phyloP scores from a whole-genome alignment of 1,140 invertebrate species.

The Caenorhabditis tropicalis region DNA sequence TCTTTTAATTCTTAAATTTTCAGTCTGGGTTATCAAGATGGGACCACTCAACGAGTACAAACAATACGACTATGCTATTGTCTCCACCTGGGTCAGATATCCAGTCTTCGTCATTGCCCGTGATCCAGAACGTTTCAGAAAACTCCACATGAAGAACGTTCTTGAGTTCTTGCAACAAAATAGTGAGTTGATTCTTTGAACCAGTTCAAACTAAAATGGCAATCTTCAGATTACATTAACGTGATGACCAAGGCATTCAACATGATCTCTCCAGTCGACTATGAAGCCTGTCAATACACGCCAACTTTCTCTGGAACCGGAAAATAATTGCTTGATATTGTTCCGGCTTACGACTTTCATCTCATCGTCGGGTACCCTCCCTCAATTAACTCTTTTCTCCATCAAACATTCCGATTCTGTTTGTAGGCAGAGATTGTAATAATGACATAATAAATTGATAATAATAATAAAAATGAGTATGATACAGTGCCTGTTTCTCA shows the following conservation, averaged over 20 bases:
- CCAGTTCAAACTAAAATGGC: not conserved
- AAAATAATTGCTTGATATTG: conserved; percentile 56
- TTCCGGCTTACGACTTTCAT: conserved; percentile 26
- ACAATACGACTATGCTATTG: conserved; percentile 71
- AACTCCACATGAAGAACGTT: conserved; percentile 69
- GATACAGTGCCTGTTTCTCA: not conserved
- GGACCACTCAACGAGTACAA: conserved; percentile 72
- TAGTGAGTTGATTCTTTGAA: conserved; percentile 60
- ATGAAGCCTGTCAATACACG: conserved; percentile 71
- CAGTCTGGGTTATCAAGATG: conserved; percentile 72
- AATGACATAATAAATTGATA: conserved; percentile 7
- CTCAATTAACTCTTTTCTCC: not conserved
- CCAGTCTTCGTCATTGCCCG: conserved; percentile 72
- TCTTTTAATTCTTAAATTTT: conserved; percentile 45
- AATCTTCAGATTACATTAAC: conserved; percentile 70
- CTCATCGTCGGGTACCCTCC: conserved; percentile 3
- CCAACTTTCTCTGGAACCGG: conserved; percentile 71
- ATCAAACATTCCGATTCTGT: not conserved
- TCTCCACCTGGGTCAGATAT: conserved; percentile 71
- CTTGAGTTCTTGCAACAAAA: conserved; percentile 71
- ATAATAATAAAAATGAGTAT: conserved; percentile 17
- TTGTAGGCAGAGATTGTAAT: not conserved
- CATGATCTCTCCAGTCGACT: conserved; percentile 72
- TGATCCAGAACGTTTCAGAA: conserved; percentile 70
- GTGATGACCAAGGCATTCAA: conserved; percentile 72